phyloP scores from a whole-genome alignment of 2,113 vertebrate genomes.

The Nyctibius bracteatus region DNA sequence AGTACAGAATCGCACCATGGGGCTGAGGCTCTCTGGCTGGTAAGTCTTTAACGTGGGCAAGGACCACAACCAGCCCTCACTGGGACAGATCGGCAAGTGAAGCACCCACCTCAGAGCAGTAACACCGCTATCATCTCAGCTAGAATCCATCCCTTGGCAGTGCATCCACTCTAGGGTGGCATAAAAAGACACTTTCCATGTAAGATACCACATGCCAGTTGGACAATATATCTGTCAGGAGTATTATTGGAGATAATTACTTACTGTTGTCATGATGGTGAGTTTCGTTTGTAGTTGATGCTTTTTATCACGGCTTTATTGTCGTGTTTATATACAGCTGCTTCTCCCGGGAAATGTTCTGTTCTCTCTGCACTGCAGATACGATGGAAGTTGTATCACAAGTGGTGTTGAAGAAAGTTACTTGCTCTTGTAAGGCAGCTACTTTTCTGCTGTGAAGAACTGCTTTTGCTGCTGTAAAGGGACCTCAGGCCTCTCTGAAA shows the following conservation, averaged over 20 bases:
- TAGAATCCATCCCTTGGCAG: not conserved
- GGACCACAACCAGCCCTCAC: fast-evolving
- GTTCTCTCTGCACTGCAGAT: fast-evolving
- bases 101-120: not conserved
- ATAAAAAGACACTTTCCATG: not conserved
- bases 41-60: not conserved
- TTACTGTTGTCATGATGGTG: not conserved
- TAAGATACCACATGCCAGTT: too few species aligned
- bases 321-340: not conserved
- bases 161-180: not conserved
- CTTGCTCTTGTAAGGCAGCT: not conserved
- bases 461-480: not conserved
- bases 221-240: not conserved
- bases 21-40: not conserved
- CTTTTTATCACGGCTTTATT: not conserved
- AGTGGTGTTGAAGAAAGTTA: not conserved
- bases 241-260: not conserved
- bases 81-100: fast-evolving
- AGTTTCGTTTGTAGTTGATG: not conserved
- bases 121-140: not conserved
- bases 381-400: not conserved
- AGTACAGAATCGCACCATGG: fast-evolving
- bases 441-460: not conserved
- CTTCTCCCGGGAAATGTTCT: not conserved
- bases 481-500: not conserved